Conservation (phyloP, 92 coral and sea anemone species). For the Palythoa caribaeorum region DNA sequence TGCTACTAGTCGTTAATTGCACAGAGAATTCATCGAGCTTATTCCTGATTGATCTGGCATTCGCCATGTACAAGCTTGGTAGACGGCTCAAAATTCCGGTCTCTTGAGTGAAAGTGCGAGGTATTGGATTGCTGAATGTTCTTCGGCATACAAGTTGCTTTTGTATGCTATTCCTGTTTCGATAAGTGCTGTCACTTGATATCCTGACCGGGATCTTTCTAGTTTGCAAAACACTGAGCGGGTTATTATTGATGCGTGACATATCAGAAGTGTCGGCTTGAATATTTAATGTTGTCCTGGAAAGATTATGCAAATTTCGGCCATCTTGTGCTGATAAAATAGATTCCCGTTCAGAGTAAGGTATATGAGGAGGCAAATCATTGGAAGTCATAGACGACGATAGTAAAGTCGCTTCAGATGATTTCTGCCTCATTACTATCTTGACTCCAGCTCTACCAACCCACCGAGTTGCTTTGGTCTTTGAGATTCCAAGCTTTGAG, state of each 20-base stretch:
- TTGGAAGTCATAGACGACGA: background rate
- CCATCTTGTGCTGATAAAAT: background rate
- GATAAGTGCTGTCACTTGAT: background rate
- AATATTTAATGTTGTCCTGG: too few relatives aligned
- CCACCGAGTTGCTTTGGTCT: background rate
- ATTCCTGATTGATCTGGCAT: background rate
- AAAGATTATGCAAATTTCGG: background rate
- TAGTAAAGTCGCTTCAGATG: background rate
- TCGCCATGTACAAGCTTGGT: background rate
- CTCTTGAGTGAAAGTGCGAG: background rate
- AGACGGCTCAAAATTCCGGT: background rate
- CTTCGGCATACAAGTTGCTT: background rate
- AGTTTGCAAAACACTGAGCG: too few relatives aligned
- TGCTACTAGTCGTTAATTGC: background rate
- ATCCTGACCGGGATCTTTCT: background rate
- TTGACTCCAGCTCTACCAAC: background rate
- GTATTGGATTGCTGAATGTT: background rate
- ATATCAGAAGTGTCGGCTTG: too few relatives aligned
- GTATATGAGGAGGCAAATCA: background rate
- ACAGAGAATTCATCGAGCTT: conserved; percentile 2
- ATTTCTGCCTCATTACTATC: background rate
- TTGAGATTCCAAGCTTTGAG: background rate
- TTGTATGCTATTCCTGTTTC: background rate
- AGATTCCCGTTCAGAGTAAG: background rate
- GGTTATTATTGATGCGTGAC: too few relatives aligned